Conservation (phyloP, 2,113 vertebrate genomes). For the Crotalus helleri region DNA sequence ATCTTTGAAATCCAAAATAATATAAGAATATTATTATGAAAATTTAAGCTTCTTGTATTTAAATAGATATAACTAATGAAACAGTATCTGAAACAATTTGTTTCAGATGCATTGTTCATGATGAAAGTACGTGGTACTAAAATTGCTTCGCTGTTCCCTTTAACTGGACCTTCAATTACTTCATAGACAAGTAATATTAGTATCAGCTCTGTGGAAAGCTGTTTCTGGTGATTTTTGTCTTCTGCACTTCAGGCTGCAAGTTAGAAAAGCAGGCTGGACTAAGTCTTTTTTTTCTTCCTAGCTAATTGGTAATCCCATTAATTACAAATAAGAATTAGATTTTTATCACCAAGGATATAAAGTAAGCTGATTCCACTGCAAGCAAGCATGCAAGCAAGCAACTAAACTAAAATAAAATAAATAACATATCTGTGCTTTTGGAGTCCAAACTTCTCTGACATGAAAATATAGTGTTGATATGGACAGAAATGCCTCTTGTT, state of each 20-base stretch:
- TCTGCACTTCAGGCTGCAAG: no score
- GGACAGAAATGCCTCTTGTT: neutral
- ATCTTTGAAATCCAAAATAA: neutral
- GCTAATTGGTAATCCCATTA: neutral
- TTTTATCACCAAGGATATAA: no score
- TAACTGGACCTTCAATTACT: neutral
- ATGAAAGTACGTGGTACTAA: neutral
- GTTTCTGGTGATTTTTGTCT: neutral
- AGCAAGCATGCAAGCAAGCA: no score
- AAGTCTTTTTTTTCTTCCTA: neutral
- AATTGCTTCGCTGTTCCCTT: neutral
- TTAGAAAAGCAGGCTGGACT: neutral
- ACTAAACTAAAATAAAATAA: no score
- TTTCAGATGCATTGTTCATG: neutral
- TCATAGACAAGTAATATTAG: neutral
- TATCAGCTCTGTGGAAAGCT: neutral
- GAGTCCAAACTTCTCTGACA: neutral
- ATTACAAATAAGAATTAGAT: neutral
- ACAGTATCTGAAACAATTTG: neutral
- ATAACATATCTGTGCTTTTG: neutral
- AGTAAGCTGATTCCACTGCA: no score
- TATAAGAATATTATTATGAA: neutral
- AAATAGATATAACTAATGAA: neutral
- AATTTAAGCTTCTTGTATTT: neutral
- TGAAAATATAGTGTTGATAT: conserved; percentile 5